Evolutionary conservation across 2,797 vertebrate genomes (phyloP), one percentile per base, ranked within the genome.

Genomic region (Anas bernieri): DNA sequence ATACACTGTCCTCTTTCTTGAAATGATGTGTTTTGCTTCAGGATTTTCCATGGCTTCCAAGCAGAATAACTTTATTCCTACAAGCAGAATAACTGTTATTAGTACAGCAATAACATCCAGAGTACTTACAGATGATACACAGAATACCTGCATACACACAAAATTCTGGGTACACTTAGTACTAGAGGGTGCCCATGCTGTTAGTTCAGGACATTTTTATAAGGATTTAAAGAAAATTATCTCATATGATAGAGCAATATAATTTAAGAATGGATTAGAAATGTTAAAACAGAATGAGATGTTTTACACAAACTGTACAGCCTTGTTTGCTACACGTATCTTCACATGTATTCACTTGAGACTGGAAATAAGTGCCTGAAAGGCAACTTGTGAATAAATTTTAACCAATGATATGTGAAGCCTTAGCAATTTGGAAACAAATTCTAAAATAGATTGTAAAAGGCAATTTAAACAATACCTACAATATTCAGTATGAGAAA

Each of bases 261-360:
- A 23, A 55, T 63, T 39, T 16, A 70, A 35, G 8, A 72, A 35
- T 5, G 35, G 16, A 61, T 2, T 21, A 72, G 45, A 79, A 92
- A 37, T 9, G 28, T 30, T 54, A 46, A 74, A 78, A 7, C 14
- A 75, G 23, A 63, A 17, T 33, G 41, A 75, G 18, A 8, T 59
- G 7, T 3, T 83, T 83, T 37, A 56, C 3, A 7, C 39, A 16
- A 55, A 25, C 23, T 84, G n/a, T 58, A 25, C 48, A 88, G 17
- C 35, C 6, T 83, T 75, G 37, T 73, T 83, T 62, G 37, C 22
- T 72, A 4, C 25, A 2, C 7, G 4, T 54, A 28, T 86, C 62
- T n/a, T 23, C 2, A 0, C 2, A 0, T 62, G 5, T 75, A 25
- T 69, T 86, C 7, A 9, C 39, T 61, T 75, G 25, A 68, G 59